Percentiles rank a stretch among this genome's conserved stretches.
Evolutionary conservation across 2,888 invertebrate species (phyloP).

Genomic region (Anthoptus insignis): DNA sequence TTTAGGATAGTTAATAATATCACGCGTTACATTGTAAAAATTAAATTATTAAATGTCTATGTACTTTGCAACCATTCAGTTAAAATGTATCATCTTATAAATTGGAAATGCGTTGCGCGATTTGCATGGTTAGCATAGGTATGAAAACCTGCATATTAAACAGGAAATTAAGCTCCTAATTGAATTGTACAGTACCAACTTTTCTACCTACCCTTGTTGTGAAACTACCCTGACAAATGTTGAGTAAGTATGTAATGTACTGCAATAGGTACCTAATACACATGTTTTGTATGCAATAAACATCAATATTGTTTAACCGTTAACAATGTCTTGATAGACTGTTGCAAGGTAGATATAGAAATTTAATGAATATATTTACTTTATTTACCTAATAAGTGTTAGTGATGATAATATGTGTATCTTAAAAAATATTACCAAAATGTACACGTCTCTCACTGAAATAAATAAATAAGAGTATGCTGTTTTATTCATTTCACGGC

Average conservation of each 20-base stretch:
- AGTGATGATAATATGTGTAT: slow-evolving; percentile 19
- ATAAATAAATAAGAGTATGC: slow-evolving; percentile 33
- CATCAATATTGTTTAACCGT: background rate
- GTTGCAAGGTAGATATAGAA: background rate
- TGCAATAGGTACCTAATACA: too few species aligned
- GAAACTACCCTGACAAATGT: too few species aligned
- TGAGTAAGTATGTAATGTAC: too few species aligned
- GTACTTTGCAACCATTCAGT: background rate
- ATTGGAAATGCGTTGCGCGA: too few species aligned
- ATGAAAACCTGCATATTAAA: too few species aligned
- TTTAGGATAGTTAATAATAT: slow-evolving; percentile 3
- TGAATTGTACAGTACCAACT: too few species aligned
- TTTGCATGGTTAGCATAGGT: too few species aligned
- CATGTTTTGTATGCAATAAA: too few species aligned
- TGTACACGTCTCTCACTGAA: slow-evolving; percentile 35
- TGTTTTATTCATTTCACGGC: background rate
- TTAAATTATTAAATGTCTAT: background rate
- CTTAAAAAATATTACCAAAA: slow-evolving; percentile 42
- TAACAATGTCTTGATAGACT: background rate
- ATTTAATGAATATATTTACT: slow-evolving; percentile 12
- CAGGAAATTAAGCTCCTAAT: too few species aligned
- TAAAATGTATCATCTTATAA: background rate
- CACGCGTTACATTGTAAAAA: background rate
- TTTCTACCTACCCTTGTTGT: too few species aligned
- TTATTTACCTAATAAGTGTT: slow-evolving; percentile 5